A percentile compares a stretch with the other conserved stretches of the same genome.
Conservation (phyloP, 2,113 vertebrate genomes). For the Cervus canadensis region DNA sequence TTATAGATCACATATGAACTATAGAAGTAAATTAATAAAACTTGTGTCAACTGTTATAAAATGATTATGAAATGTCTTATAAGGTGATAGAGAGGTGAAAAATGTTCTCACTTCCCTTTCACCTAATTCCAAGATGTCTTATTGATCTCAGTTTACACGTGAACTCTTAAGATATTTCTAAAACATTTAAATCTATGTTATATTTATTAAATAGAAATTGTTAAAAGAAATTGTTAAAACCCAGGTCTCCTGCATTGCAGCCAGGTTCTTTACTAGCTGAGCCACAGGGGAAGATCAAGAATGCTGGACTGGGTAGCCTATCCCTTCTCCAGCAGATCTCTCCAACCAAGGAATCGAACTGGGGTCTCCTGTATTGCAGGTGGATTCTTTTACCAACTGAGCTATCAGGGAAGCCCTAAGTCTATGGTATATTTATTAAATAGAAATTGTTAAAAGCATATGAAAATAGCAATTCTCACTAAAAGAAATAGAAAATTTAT, state of each 20-base stretch:
- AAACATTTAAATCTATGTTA: neutral
- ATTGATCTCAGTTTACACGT: neutral
- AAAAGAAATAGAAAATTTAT: neutral
- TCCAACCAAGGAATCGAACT: fast-evolving
- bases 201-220: neutral
- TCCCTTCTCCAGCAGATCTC: neutral
- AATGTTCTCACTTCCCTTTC: neutral
- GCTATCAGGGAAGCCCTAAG: neutral
- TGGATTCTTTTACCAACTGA: neutral
- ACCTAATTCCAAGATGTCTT: neutral
- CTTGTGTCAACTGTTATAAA: neutral
- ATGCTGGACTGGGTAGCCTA: neutral
- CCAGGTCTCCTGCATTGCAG: neutral
- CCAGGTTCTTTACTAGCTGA: neutral
- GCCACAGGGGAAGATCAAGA: neutral
- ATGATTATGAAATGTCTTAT: neutral
- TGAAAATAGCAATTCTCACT: neutral
- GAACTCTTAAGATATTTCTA: neutral
- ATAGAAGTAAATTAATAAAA: neutral
- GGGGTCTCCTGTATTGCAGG: neutral
- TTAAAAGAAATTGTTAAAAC: neutral
- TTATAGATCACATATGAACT: neutral
- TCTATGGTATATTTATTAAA: neutral
- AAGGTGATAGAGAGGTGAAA: neutral
- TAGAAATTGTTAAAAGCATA: neutral